These are phyloP conservation scores for Trissonchulus latispiculum DNA, from an alignment of 2,888 invertebrate genomes.

Conservation along the genomic window DNA sequence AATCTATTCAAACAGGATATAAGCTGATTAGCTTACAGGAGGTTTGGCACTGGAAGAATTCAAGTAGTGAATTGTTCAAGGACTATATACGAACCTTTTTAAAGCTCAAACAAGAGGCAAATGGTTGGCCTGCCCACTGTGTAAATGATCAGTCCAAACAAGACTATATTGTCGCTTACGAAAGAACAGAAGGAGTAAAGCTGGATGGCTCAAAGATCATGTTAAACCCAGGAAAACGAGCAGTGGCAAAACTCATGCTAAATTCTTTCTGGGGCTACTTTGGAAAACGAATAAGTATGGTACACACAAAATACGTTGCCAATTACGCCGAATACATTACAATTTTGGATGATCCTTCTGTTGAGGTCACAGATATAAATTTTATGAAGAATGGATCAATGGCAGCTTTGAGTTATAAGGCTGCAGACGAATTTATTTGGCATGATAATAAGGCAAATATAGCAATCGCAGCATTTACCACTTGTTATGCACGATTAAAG, in stretches of 20 bases:
- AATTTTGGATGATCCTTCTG: not conserved
- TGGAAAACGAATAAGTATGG: not conserved
- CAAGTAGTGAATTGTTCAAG: not conserved
- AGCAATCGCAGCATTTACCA: conserved; percentile 43
- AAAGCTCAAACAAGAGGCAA: no score
- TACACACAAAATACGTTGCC: no score
- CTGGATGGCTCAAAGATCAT: not conserved
- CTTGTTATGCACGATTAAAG: conserved; percentile 39
- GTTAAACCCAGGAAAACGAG: not conserved
- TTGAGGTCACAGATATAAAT: not conserved
- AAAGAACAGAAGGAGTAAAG: not conserved
- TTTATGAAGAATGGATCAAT: no score
- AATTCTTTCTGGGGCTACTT: not conserved
- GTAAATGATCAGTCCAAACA: not conserved
- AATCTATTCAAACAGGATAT: not conserved
- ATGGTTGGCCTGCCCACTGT: conserved; percentile 2
- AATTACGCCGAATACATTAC: no score
- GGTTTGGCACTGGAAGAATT: not conserved
- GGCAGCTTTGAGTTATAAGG: not conserved
- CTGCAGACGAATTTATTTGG: not conserved
- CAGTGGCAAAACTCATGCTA: not conserved
- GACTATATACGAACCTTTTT: no score
- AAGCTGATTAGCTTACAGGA: not conserved
- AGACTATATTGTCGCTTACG: not conserved
- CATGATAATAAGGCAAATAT: conserved; percentile 29